These are phyloP conservation scores for Laspeyria flexula DNA, from an alignment of 2,888 invertebrate genomes.

Conservation along the genomic window DNA sequence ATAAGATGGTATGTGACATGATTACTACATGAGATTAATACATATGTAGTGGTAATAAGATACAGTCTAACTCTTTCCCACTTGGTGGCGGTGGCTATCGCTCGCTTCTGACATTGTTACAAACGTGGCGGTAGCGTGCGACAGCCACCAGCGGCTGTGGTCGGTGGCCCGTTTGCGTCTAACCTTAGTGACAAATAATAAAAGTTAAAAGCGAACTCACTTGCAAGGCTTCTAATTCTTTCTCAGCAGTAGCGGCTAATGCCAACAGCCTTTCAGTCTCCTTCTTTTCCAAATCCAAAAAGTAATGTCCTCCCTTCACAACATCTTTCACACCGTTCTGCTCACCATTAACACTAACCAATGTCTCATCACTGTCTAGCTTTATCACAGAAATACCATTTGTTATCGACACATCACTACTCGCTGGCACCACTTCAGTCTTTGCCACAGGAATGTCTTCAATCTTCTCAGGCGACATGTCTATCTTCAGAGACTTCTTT, in stretches of 20 bases:
- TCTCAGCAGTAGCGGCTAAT: slow-evolving; percentile 89
- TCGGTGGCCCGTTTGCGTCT: no score
- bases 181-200: no score
- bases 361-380: slow-evolving; percentile 60
- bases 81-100: no score
- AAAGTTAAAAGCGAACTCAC: no score
- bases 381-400: slow-evolving; percentile 68
- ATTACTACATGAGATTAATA: no score
- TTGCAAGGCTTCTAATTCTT: slow-evolving; percentile 87
- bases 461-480: slow-evolving; percentile 67
- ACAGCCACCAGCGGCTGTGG: no score
- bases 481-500: slow-evolving; percentile 77
- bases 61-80: no score
- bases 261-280: slow-evolving; percentile 90
- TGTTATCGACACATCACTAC: slow-evolving; percentile 58
- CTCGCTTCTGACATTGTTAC: no score
- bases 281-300: slow-evolving; percentile 90
- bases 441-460: slow-evolving; percentile 66
- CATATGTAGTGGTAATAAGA: no score
- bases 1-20: no score
- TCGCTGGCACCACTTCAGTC: slow-evolving; percentile 52
- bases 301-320: slow-evolving; percentile 92
- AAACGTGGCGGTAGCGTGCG: no score
- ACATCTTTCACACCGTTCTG: slow-evolving; percentile 55
- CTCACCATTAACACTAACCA: slow-evolving; percentile 55